Conservation (phyloP, 2,888 invertebrate genomes). For the Cerastis leucographa region DNA sequence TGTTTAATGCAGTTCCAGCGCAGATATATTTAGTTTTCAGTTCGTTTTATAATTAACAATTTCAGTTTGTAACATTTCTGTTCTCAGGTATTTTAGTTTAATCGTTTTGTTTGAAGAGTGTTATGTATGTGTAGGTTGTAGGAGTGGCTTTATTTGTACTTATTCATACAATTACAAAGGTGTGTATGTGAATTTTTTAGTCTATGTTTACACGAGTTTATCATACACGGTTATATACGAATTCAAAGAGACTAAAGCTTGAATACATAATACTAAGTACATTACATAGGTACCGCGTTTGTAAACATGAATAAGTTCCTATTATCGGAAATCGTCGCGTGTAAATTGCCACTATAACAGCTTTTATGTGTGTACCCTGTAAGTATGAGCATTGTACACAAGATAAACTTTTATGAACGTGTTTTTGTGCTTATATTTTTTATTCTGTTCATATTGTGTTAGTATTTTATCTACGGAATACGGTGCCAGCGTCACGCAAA, state of each 20-base stretch:
- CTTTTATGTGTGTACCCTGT: constrained; percentile 49
- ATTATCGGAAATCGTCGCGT: constrained; percentile 59
- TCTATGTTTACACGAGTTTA: constrained; percentile 30
- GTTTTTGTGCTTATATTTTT: constrained; percentile 25
- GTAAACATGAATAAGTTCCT: constrained; percentile 48
- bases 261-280: constrained; percentile 22
- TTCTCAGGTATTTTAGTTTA: not conserved
- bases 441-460: constrained; percentile 23
- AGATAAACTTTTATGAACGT: constrained; percentile 39
- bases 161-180: constrained; percentile 26
- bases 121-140: not conserved
- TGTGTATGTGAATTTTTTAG: constrained; percentile 14
- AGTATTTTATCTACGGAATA: not conserved
- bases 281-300: constrained; percentile 2
- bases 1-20: constrained; percentile 25
- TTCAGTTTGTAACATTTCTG: constrained; percentile 19
- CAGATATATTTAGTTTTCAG: constrained; percentile 14
- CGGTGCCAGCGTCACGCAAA: not conserved
- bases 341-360: constrained; percentile 56
- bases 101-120: constrained; percentile 16
- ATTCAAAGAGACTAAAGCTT: constrained; percentile 21
- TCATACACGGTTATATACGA: constrained; percentile 22
- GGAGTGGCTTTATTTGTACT: constrained; percentile 20
- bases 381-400: constrained; percentile 40
- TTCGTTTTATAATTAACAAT: constrained; percentile 32